These are phyloP conservation scores for Saturnia pavonia DNA, from an alignment of 2,888 invertebrate genomes.

Conservation along the genomic window DNA sequence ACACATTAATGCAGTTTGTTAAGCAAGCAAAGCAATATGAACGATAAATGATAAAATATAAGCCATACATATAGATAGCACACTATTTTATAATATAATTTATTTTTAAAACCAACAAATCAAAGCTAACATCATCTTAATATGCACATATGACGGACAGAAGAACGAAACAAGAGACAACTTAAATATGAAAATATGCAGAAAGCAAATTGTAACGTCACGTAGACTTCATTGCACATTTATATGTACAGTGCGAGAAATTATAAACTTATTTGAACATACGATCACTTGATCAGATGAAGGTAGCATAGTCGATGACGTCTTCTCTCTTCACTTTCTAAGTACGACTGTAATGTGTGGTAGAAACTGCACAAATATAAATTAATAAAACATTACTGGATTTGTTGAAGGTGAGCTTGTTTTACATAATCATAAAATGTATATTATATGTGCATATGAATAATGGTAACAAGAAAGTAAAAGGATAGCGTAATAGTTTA, in stretches of 20 bases:
- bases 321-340: slow-evolving; percentile 72
- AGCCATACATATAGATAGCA: slow-evolving; percentile 22
- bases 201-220: slow-evolving; percentile 9
- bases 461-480: background rate
- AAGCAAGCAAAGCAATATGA: slow-evolving; percentile 29
- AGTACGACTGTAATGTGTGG: slow-evolving; percentile 79
- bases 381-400: slow-evolving; percentile 41
- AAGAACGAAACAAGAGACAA: slow-evolving; percentile 6
- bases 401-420: background rate
- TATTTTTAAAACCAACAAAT: too few relatives aligned
- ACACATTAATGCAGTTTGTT: slow-evolving; percentile 42
- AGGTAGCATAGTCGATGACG: slow-evolving; percentile 67
- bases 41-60: slow-evolving; percentile 19
- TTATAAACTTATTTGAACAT: slow-evolving; percentile 57
- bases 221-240: slow-evolving; percentile 18
- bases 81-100: too few relatives aligned
- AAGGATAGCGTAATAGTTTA: background rate
- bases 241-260: slow-evolving; percentile 63
- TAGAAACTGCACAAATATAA: slow-evolving; percentile 75
- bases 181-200: slow-evolving; percentile 1
- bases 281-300: slow-evolving; percentile 67
- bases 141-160: slow-evolving; percentile 11
- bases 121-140: too few relatives aligned
- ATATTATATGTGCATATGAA: slow-evolving; percentile 5
- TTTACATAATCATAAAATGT: background rate